phyloP scores from a whole-genome alignment of 2,797 vertebrate genomes.

The Esox masquinongy region DNA sequence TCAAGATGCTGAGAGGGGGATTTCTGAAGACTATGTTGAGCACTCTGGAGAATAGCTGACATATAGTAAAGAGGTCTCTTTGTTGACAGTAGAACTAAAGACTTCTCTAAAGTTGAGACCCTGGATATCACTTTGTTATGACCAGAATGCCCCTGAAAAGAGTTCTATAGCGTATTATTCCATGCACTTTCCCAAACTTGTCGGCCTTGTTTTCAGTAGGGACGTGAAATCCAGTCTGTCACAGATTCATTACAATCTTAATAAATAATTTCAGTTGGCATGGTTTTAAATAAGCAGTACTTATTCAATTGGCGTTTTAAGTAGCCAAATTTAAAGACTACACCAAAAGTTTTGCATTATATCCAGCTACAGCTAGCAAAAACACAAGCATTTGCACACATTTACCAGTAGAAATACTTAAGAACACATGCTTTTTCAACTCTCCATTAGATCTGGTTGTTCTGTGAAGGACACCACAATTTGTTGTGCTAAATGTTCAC shows the following conservation, averaged over 20 bases:
- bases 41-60: not conserved
- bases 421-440: too few relatives aligned
- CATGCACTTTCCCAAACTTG: not conserved
- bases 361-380: too few relatives aligned
- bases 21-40: not conserved
- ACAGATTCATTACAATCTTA: not conserved
- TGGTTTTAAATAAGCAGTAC: too few relatives aligned
- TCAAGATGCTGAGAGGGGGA: not conserved
- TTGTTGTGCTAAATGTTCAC: too few relatives aligned
- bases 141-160: not conserved
- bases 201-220: not conserved
- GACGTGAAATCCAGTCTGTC: not conserved
- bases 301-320: too few relatives aligned
- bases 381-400: too few relatives aligned
- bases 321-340: too few relatives aligned
- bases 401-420: too few relatives aligned
- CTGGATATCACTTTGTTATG: not conserved
- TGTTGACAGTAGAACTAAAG: not conserved
- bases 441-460: too few relatives aligned
- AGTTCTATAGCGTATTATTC: not conserved
- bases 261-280: too few relatives aligned
- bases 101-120: not conserved
- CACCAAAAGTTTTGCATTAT: too few relatives aligned
- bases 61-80: not conserved
- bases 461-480: too few relatives aligned